A percentile compares a stretch with the other conserved stretches of the same genome.
These are phyloP conservation scores for Grallaria varia DNA, from an alignment of 2,113 vertebrate species.

Conservation along the genomic window DNA sequence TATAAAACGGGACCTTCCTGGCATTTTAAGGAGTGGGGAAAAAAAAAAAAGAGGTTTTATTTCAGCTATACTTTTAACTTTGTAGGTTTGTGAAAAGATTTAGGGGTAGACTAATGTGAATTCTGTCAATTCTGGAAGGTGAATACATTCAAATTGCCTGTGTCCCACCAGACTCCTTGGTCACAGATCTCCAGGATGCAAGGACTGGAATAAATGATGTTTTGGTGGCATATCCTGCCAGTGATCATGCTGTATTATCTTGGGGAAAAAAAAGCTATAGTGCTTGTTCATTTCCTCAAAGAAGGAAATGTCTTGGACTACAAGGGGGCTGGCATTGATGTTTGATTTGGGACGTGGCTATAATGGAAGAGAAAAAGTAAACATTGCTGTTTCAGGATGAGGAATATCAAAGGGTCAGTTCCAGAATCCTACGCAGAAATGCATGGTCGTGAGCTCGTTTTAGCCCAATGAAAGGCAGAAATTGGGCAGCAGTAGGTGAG, in stretches of 20 bases:
- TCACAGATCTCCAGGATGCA: not conserved
- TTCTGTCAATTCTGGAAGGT: not conserved
- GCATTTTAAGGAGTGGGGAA: not conserved
- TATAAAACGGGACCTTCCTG: not conserved
- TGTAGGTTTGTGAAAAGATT: not conserved
- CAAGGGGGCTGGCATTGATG: not conserved
- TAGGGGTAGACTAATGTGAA: not conserved
- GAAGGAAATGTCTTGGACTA: not conserved
- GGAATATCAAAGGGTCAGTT: not conserved
- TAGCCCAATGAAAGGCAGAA: not conserved
- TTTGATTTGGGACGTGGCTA: not conserved
- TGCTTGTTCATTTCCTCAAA: not conserved
- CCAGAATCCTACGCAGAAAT: not conserved
- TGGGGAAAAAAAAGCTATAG: not conserved
- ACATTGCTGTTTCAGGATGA: not conserved
- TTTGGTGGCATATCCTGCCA: not conserved
- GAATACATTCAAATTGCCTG: not conserved
- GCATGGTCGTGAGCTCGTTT: not conserved
- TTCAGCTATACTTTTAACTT: not conserved
- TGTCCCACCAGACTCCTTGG: not conserved
- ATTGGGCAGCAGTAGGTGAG: not conserved
- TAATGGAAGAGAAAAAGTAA: not conserved
- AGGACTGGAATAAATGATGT: not conserved
- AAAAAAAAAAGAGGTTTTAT: not conserved
- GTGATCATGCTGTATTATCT: not conserved